Conservation (phyloP, 2,113 vertebrate species). For the Electrona antarctica region DNA sequence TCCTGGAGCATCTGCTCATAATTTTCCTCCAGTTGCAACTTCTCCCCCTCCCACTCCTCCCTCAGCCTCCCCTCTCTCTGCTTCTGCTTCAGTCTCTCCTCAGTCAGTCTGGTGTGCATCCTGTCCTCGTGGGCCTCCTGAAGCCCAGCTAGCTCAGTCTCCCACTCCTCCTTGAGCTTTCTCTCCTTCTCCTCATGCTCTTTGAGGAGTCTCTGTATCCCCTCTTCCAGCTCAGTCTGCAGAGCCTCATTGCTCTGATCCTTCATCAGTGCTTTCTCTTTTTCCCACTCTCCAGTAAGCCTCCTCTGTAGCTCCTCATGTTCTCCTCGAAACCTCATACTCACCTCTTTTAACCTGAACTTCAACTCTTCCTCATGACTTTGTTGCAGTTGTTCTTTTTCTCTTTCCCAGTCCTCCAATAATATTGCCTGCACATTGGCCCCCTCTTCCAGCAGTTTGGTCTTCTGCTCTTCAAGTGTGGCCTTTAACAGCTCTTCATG, state of each 20-base stretch:
- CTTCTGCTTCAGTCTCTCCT: constrained; percentile 65
- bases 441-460: constrained; percentile 45
- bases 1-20: constrained; percentile 77
- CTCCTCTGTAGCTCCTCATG: constrained; percentile 59
- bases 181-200: constrained; percentile 76
- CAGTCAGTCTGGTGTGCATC: constrained; percentile 63
- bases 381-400: constrained; percentile 68
- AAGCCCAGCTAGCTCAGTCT: constrained; percentile 70
- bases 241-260: constrained; percentile 72
- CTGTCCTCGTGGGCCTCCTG: constrained; percentile 64
- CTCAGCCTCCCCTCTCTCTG: constrained; percentile 59
- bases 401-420: constrained; percentile 39
- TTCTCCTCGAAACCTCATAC: constrained; percentile 55
- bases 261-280: constrained; percentile 70
- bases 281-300: constrained; percentile 74
- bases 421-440: background rate
- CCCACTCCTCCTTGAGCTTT: constrained; percentile 68
- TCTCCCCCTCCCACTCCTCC: constrained; percentile 76
- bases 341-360: constrained; percentile 67
- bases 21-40: constrained; percentile 73
- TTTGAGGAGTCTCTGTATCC: constrained; percentile 59
- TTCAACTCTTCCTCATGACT: constrained; percentile 70
- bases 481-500: constrained; percentile 63
- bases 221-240: constrained; percentile 74
- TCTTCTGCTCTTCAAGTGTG: constrained; percentile 66